Conservation (phyloP, 2,797 vertebrate genomes). For the Zalophus californianus region DNA sequence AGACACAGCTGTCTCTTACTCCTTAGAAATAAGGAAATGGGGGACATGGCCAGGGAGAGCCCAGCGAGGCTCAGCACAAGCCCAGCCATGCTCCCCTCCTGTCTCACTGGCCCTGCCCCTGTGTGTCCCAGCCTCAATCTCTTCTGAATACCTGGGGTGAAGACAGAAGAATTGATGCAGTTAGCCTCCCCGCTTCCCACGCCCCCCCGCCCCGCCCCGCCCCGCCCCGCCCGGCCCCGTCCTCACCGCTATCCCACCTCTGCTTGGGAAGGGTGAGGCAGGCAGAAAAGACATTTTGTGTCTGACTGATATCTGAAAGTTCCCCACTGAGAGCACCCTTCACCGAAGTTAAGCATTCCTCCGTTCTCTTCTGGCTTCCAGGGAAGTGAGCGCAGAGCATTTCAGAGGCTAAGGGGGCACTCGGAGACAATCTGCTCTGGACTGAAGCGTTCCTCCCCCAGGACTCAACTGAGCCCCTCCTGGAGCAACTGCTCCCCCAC, state of each 20-base stretch:
- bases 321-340: neutral
- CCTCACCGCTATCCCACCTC: neutral
- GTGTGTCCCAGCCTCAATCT: neutral
- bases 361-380: neutral
- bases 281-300: neutral
- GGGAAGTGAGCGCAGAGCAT: neutral
- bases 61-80: neutral
- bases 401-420: neutral
- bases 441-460: neutral
- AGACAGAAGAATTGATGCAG: neutral
- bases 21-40: neutral
- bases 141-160: neutral
- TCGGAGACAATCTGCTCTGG: neutral
- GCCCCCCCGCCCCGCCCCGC: too few species aligned
- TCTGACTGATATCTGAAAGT: neutral
- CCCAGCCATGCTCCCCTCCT: neutral
- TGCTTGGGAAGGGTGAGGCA: neutral
- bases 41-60: neutral
- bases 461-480: neutral
- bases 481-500: neutral
- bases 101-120: neutral
- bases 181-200: neutral
- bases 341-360: neutral
- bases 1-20: neutral
- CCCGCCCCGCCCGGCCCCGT: too few species aligned